These are phyloP conservation scores for Meganola albula DNA, from an alignment of 2,888 invertebrate genomes.

Conservation along the genomic window DNA sequence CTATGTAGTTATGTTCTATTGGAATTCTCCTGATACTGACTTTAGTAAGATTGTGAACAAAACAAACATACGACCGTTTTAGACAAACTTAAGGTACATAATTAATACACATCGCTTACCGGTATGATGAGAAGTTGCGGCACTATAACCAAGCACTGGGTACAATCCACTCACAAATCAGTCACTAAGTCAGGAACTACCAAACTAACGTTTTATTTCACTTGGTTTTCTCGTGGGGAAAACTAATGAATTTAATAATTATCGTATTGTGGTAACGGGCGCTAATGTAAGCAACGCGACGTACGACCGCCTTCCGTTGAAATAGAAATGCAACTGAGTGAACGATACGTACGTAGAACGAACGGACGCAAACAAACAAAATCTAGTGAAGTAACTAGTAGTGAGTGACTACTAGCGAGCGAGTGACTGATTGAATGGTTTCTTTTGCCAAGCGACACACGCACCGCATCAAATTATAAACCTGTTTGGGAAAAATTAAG, in stretches of 20 bases:
- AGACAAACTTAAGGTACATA: slow-evolving; percentile 32
- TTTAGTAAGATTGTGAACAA: slow-evolving; percentile 54
- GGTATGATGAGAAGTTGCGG: slow-evolving; percentile 23
- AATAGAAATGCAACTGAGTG: slow-evolving; percentile 40
- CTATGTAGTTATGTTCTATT: too few relatives aligned
- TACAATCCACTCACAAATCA: slow-evolving; percentile 51
- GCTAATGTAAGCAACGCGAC: slow-evolving; percentile 4
- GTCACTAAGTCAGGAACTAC: slow-evolving; percentile 33
- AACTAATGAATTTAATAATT: slow-evolving; percentile 54
- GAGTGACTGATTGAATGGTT: too few relatives aligned
- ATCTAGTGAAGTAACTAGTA: too few relatives aligned
- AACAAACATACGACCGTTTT: slow-evolving; percentile 38
- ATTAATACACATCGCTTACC: slow-evolving; percentile 41
- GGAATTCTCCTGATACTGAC: too few relatives aligned
- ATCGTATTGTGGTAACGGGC: slow-evolving; percentile 32
- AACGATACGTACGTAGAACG: too few relatives aligned
- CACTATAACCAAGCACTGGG: slow-evolving; percentile 33
- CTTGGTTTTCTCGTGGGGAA: slow-evolving; percentile 64
- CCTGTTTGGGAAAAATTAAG: too few relatives aligned
- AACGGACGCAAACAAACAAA: too few relatives aligned
- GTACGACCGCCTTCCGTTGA: slow-evolving; percentile 13
- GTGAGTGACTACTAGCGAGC: too few relatives aligned
- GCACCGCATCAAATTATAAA: too few relatives aligned
- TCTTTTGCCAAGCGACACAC: too few relatives aligned
- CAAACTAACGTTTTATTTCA: slow-evolving; percentile 53